These are phyloP conservation scores for Clangula hyemalis DNA, from an alignment of 2,797 vertebrate genomes.

Conservation along the genomic window DNA sequence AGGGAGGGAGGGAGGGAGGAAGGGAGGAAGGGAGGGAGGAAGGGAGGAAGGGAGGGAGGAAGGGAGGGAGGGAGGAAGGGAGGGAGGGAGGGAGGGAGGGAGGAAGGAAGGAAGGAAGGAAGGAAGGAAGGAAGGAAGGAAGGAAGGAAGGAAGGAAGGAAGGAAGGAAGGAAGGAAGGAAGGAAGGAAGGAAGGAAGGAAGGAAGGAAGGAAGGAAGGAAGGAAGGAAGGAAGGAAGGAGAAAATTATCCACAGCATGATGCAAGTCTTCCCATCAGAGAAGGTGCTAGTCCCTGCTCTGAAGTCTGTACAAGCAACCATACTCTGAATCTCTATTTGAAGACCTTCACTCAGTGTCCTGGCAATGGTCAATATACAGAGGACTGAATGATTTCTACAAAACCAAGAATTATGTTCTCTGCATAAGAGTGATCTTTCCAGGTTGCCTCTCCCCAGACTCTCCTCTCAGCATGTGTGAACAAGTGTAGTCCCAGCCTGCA, in stretches of 20 bases:
- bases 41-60: too few relatives aligned
- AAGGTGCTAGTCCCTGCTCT: not conserved
- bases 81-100: too few relatives aligned
- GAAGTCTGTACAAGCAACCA: fast-evolving
- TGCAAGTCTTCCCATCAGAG: not conserved
- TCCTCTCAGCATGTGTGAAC: not conserved
- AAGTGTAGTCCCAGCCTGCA: not conserved
- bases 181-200: too few relatives aligned
- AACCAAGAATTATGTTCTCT: not conserved
- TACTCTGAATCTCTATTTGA: not conserved
- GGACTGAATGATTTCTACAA: not conserved
- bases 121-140: too few relatives aligned
- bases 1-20: too few relatives aligned
- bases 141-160: too few relatives aligned
- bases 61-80: too few relatives aligned
- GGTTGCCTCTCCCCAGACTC: not conserved
- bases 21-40: too few relatives aligned
- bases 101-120: too few relatives aligned
- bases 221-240: too few relatives aligned
- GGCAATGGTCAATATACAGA: not conserved
- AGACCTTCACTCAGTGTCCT: not conserved
- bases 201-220: too few relatives aligned
- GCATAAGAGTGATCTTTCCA: fast-evolving
- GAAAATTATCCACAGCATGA: not conserved
- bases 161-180: too few relatives aligned